Conservation (phyloP, 2,888 invertebrate species). For the Autographa gamma region DNA sequence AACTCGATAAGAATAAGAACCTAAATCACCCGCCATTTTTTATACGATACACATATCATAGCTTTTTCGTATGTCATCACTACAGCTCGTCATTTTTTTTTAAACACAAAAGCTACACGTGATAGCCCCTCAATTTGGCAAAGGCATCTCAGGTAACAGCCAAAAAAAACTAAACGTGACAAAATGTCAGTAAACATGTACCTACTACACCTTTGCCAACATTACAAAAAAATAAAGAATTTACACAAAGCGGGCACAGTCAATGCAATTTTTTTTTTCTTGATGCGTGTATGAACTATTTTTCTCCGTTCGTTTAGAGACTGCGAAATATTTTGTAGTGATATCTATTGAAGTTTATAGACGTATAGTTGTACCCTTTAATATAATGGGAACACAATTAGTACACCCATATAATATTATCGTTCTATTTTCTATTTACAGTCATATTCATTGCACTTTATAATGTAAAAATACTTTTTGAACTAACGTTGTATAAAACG, state of each 20-base stretch:
- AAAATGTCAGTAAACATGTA: slow-evolving; percentile 89
- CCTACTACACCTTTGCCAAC: slow-evolving; percentile 78
- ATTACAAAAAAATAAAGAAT: slow-evolving; percentile 56
- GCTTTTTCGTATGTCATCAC: slow-evolving; percentile 79
- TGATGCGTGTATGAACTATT: slow-evolving; percentile 23
- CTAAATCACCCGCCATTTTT: not conserved
- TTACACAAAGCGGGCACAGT: slow-evolving; percentile 36
- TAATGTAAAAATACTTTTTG: too few species aligned
- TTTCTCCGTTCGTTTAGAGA: slow-evolving; percentile 15
- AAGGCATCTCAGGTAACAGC: slow-evolving; percentile 81
- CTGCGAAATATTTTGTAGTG: not conserved
- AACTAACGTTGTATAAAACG: too few species aligned
- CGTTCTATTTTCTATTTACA: too few species aligned
- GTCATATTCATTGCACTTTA: too few species aligned
- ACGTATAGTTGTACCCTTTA: not conserved
- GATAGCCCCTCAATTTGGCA: slow-evolving; percentile 82
- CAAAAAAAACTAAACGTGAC: slow-evolving; percentile 84
- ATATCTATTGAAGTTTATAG: not conserved
- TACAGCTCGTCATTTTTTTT: slow-evolving; percentile 77
- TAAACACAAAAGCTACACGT: slow-evolving; percentile 70
- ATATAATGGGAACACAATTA: too few species aligned
- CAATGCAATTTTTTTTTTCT: slow-evolving; percentile 54
- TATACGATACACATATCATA: slow-evolving; percentile 64
- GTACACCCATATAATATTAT: too few species aligned
- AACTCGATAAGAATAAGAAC: not conserved